Conservation (phyloP, 1,140 invertebrate species). For the Drosophila littoralis region DNA sequence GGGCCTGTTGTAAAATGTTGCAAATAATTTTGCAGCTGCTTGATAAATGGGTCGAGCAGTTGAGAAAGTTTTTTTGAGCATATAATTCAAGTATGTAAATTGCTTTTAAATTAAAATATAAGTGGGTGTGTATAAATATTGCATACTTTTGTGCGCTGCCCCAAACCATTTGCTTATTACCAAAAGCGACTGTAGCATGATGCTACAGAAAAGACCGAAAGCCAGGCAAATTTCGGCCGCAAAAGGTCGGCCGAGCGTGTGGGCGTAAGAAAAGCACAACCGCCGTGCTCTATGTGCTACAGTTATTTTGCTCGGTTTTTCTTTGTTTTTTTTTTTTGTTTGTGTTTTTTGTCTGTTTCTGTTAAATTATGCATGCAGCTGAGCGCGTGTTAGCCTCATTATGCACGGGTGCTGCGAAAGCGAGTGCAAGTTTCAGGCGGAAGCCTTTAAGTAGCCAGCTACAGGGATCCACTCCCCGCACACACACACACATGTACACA, state of each 20-base stretch:
- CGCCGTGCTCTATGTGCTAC: slow-evolving; percentile 11
- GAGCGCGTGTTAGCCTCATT: slow-evolving; percentile 79
- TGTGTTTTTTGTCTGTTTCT: slow-evolving; percentile 29
- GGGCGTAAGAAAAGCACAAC: slow-evolving; percentile 57
- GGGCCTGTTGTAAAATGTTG: slow-evolving; percentile 13
- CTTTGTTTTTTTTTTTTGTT: background rate
- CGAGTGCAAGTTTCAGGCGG: slow-evolving; percentile 47
- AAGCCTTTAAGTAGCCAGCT: slow-evolving; percentile 76
- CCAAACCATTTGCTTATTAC: slow-evolving; percentile 50
- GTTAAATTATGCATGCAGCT: slow-evolving; percentile 78
- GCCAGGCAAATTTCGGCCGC: background rate
- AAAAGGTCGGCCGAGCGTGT: slow-evolving; percentile 8
- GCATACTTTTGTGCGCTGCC: slow-evolving; percentile 35
- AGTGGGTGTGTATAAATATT: slow-evolving; percentile 51
- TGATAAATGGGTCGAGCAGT: slow-evolving; percentile 20
- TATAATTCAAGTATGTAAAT: slow-evolving; percentile 47
- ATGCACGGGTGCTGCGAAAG: slow-evolving; percentile 71
- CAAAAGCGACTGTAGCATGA: slow-evolving; percentile 29
- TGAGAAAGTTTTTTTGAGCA: slow-evolving; percentile 9
- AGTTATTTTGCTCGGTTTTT: slow-evolving; percentile 12
- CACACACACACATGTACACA: slow-evolving; percentile 7
- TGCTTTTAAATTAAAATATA: slow-evolving; percentile 55
- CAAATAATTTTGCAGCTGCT: slow-evolving; percentile 29
- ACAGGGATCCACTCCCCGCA: slow-evolving; percentile 3
- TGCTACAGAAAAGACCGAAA: slow-evolving; percentile 33